Evolutionary conservation across 2,888 invertebrate genomes (phyloP).

Genomic region (Microplitis manilae): DNA sequence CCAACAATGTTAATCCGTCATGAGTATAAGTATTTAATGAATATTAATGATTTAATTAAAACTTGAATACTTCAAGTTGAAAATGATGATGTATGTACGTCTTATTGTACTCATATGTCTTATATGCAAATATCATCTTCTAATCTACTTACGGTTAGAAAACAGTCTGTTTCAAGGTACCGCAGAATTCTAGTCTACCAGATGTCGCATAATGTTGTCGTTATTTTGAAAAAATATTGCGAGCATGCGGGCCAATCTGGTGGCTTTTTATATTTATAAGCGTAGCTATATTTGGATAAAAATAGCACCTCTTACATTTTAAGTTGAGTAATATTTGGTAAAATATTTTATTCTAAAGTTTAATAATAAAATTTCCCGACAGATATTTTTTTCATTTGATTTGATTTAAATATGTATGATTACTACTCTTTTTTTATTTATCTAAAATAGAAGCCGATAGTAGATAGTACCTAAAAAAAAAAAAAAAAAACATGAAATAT

Average conservation of each 20-base stretch:
- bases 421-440: not conserved
- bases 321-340: not conserved
- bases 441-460: not conserved
- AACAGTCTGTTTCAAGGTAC: constrained; percentile 6
- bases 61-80: not conserved
- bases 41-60: not conserved
- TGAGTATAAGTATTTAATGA: too few species aligned
- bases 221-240: constrained; percentile 51
- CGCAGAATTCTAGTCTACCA: constrained; percentile 38
- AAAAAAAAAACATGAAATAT: not conserved
- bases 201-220: constrained; percentile 58
- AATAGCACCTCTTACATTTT: not conserved
- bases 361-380: not conserved
- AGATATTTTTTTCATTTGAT: not conserved
- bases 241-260: constrained; percentile 20
- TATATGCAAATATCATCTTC: constrained; percentile 30
- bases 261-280: constrained; percentile 29
- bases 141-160: not conserved
- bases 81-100: not conserved
- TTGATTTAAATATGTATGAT: not conserved
- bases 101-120: constrained; percentile 19
- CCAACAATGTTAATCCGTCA: too few species aligned
- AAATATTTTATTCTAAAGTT: not conserved
- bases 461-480: too few species aligned
- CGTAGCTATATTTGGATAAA: not conserved